Conservation (phyloP, 2,113 vertebrate species). For the Forbesichthys agassizii region DNA sequence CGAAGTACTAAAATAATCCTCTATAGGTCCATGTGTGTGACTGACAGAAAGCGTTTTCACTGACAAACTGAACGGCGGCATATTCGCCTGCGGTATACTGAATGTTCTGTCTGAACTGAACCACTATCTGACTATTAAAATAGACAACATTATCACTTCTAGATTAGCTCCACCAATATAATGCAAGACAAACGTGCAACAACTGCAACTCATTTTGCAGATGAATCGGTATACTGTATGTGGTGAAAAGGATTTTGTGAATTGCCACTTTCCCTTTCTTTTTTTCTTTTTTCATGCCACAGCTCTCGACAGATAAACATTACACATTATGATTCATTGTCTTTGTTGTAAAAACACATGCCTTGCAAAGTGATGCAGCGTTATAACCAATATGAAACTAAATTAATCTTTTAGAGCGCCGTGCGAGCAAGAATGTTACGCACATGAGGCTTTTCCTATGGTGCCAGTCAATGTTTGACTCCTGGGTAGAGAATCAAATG, state of each 20-base stretch:
- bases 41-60: conserved; percentile 52
- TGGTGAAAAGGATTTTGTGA: neutral
- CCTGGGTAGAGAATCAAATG: conserved; percentile 42
- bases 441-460: no score
- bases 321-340: no score
- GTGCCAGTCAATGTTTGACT: conserved; percentile 33
- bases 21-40: conserved; percentile 36
- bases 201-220: neutral
- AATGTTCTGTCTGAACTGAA: conserved; percentile 32
- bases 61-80: conserved; percentile 47
- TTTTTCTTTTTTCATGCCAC: no score
- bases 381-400: no score
- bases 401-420: no score
- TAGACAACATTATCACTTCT: conserved; percentile 43
- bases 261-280: neutral
- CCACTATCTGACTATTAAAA: conserved; percentile 36
- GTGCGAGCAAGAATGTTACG: no score
- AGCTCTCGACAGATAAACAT: no score
- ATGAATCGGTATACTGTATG: neutral
- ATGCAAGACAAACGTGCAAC: neutral
- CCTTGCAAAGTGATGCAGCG: no score
- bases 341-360: no score
- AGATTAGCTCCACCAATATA: conserved; percentile 27
- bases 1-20: conserved; percentile 55
- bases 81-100: conserved; percentile 9